Base-by-base conservation (phyloP, 1,140 invertebrate genomes). In the Anoplophora glabripennis region DNA sequence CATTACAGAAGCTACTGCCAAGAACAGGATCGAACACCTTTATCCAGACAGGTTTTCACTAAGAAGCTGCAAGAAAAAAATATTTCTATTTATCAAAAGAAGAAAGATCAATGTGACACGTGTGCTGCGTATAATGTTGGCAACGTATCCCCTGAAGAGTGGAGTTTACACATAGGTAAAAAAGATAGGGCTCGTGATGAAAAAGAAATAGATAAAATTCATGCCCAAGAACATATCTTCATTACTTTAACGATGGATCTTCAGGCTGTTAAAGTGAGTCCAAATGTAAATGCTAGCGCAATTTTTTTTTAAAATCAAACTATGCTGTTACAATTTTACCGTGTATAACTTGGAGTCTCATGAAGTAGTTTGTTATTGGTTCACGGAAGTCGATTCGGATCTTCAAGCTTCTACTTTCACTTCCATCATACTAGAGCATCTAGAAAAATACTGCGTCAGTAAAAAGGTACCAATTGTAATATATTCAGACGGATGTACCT, bases 271-370 rank as follows among this genome's bases (percentile, higher is more conserved):
- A 17, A 56, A 15, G 8, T 61, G 15, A n/a, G 42, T 34, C 53
- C 63, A 41, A 35, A 41, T 12, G 47, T 49, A 17, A 42, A 64
- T 14, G 64, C 64, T 11, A 58, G 45, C 12, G 40, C 53, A 17
- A 41, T 69, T 72, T 70, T 53, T n/a, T n/a, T 73, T 70, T 57
- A 71, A 72, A 51, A 72, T 59, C 12, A 75, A 75, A 66, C 59
- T 76, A 8, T 42, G 36, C 2, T 53, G 67, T 15, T 71, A 76
- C 55, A 76, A 77, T 59, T 75, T 70, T 53, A 73, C 70, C 10
- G 42, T 75, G 34, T 75, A 62, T 57, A 59, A 76, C 58, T 37
- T 74, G 15, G 59, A 56, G 45, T 69, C 35, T 28, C 48, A 60
- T 5, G 61, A 70, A 42, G 68, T 45, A 17, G 48, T 36, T 14